phyloP scores from a whole-genome alignment of 2,797 vertebrate species.

The Cynopterus sphinx region DNA sequence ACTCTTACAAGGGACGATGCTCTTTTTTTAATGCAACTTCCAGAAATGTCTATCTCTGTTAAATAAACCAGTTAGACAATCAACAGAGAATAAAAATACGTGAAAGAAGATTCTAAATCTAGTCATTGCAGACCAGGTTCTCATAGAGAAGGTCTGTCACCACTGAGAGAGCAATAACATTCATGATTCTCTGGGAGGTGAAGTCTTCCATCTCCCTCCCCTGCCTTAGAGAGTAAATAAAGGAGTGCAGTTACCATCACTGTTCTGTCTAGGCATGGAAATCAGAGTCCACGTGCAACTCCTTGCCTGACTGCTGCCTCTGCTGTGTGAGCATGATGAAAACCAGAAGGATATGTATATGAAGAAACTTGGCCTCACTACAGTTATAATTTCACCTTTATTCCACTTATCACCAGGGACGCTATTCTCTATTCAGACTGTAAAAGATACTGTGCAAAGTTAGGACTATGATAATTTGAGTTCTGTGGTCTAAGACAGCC shows the following conservation, averaged over 20 bases:
- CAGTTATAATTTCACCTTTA: neutral
- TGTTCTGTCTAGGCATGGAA: neutral
- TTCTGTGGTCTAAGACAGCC: neutral
- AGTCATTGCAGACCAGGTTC: neutral
- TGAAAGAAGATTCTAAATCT: neutral
- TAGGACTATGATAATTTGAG: neutral
- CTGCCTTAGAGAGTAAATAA: neutral
- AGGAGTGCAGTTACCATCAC: too few relatives aligned
- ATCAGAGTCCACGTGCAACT: neutral
- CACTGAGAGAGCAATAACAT: neutral
- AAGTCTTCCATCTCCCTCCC: neutral
- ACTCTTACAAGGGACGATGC: neutral
- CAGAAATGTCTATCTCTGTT: neutral
- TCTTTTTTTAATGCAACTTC: neutral
- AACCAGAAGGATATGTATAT: neutral
- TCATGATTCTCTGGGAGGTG: neutral
- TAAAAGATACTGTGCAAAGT: neutral
- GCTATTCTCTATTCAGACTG: neutral
- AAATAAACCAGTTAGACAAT: conserved; percentile 35
- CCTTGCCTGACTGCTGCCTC: neutral
- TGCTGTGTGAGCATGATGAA: neutral
- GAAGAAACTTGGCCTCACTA: neutral
- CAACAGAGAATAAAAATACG: neutral
- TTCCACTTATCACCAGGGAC: neutral
- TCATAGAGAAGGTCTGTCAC: neutral